Percentiles rank a stretch among this genome's conserved stretches.
These are phyloP conservation scores for Colostygia pectinataria DNA, from an alignment of 2,888 invertebrate species.

Conservation along the genomic window DNA sequence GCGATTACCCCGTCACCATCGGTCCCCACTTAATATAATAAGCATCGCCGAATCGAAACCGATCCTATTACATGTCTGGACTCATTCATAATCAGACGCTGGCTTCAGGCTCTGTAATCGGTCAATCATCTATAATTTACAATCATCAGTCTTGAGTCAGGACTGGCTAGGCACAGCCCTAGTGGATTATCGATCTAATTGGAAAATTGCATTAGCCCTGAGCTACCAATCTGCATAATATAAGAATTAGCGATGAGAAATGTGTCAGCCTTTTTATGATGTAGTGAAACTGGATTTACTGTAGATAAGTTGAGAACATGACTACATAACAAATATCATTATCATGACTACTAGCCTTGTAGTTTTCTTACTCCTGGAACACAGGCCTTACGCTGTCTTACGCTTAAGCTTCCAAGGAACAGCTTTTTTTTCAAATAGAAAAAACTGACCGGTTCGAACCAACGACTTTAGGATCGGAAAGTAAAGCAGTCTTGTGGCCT, in stretches of 20 bases:
- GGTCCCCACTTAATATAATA: conserved; percentile 81
- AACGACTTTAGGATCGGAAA: no score
- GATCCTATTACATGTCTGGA: conserved; percentile 78
- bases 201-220: conserved; percentile 62
- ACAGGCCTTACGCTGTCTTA: no score
- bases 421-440: no score
- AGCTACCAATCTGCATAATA: conserved; percentile 30
- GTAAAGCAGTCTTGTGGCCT: no score
- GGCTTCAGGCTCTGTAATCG: conserved; percentile 71
- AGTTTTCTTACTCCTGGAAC: no score
- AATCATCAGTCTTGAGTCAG: conserved; percentile 74
- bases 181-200: conserved; percentile 71
- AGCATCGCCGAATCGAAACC: conserved; percentile 78
- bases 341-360: no score
- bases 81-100: conserved; percentile 57
- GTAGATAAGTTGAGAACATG: no score
- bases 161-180: conserved; percentile 61
- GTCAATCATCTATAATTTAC: conserved; percentile 81
- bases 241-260: conserved; percentile 12
- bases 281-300: background rate
- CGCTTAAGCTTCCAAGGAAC: no score
- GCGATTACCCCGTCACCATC: conserved; percentile 78
- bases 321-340: no score
- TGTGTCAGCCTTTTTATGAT: conserved; percentile 1
- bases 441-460: no score